Conservation (phyloP, 2,888 invertebrate species). For the Cyrtodaria siliqua region DNA sequence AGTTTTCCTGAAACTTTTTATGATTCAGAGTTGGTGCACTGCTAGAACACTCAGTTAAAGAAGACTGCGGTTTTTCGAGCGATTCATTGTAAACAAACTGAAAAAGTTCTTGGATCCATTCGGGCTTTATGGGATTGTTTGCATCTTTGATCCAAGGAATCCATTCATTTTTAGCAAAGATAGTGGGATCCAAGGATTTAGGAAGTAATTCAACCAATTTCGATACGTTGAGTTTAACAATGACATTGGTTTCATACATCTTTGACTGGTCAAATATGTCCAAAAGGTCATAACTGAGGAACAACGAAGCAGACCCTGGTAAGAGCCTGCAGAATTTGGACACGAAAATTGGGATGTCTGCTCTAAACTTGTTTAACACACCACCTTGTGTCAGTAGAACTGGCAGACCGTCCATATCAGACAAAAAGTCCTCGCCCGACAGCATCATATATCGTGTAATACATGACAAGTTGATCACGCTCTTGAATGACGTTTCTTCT, state of each 20-base stretch:
- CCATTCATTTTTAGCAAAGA: background rate
- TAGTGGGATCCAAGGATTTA: background rate
- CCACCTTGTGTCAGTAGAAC: constrained; percentile 40
- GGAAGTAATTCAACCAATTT: constrained; percentile 10
- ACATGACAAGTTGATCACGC: constrained; percentile 12
- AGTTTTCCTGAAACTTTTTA: background rate
- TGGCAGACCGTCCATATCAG: constrained; percentile 49
- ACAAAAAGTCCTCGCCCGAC: constrained; percentile 16
- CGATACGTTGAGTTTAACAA: constrained; percentile 7
- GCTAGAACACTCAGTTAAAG: no score
- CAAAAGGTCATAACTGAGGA: constrained; percentile 38
- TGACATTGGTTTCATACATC: background rate
- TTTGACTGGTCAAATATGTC: background rate
- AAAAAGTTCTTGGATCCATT: constrained; percentile 15
- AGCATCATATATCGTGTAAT: constrained; percentile 32
- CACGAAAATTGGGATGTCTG: background rate
- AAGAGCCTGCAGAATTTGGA: constrained; percentile 36
- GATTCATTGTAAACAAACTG: constrained; percentile 17
- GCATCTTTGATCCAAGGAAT: background rate
- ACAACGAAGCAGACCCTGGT: constrained; percentile 24
- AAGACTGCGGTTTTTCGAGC: no score
- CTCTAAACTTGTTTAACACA: no score
- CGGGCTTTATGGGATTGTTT: background rate
- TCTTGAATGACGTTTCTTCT: constrained; percentile 20
- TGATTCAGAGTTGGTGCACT: background rate